Evolutionary conservation across 2,888 invertebrate genomes (phyloP).

Genomic region (Rotaria socialis): DNA sequence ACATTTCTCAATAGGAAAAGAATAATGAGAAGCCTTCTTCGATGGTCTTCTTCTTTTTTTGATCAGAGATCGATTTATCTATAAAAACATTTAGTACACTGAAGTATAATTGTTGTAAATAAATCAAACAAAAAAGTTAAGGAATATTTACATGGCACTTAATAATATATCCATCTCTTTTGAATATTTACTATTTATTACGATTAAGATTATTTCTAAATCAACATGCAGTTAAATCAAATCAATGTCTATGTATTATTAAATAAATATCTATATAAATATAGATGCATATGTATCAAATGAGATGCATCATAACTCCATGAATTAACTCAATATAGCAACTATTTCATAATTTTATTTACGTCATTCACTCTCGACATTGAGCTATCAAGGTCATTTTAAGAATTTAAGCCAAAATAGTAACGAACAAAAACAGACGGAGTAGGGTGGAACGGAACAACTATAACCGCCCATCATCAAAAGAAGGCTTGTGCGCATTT

Average conservation of each 20-base stretch:
- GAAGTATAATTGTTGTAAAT: not conserved
- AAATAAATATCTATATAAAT: too few relatives aligned
- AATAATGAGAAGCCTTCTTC: conserved; percentile 1
- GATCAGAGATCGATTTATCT: too few relatives aligned
- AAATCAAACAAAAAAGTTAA: too few relatives aligned
- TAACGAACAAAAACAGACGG: not conserved
- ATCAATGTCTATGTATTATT: too few relatives aligned
- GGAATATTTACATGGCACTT: too few relatives aligned
- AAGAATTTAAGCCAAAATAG: not conserved
- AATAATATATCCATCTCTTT: too few relatives aligned
- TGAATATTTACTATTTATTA: too few relatives aligned
- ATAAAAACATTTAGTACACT: not conserved
- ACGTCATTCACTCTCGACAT: not conserved
- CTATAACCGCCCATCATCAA: not conserved
- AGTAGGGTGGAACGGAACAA: not conserved
- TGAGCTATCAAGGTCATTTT: conserved; percentile 8
- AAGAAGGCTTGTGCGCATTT: conserved; percentile 20
- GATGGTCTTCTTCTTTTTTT: too few relatives aligned
- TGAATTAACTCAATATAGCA: not conserved
- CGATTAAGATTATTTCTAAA: too few relatives aligned
- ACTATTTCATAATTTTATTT: not conserved
- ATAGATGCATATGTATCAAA: not conserved
- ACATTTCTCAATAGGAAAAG: not conserved
- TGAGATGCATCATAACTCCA: not conserved
- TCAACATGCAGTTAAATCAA: too few relatives aligned